Evolutionary conservation across 2,888 invertebrate genomes (phyloP), one percentile per base, ranked within the genome.

Genomic region (Deilephila porcellus): DNA sequence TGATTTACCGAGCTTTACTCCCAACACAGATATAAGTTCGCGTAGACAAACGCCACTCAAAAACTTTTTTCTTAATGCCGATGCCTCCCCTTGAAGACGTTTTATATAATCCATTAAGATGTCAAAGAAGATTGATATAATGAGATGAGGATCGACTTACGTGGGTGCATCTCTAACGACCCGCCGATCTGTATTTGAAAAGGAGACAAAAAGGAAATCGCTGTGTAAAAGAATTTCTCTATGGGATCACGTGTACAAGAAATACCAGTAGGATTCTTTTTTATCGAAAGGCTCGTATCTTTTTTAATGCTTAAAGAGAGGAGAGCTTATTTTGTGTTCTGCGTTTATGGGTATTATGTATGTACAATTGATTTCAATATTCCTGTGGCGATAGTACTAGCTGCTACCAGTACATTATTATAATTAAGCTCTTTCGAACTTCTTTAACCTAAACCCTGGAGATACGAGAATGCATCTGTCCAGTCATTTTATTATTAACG

Each of bases 51-150:
- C 64, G 8, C 25, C 20, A 60, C 32, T 52, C 37, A 67, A 60
- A 45, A 70, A 74, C 75, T 79, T 83, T 81, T 86, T 85, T 85
- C 80, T 82, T 73, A 75, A 73, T 73, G 73, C 74, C 74, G 11
- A 72, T 73, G 70, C 71, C 74, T 80, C 86, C 88, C 91, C 88
- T 86, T 79, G 75, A 80, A 84, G 87, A 86, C 87, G 85, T 85
- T 90, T 90, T 88, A 85, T 90, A 84, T 90, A 89, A 91, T 93
- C 93, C 93, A 93, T 94, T 94, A 94, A 89, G 88, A 88, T 92
- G 93, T 93, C 93, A 90, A 80, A 82, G 84, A 88, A 91, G 93
- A 93, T 93, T 93, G 93, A 93, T 93, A 87, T 90, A 90, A 91
- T 86, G 79, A 86, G 88, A 91, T 90, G 86, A 84, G 85, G 85